phyloP scores from a whole-genome alignment of 2,797 vertebrate species.

The Hippoglossus hippoglossus region DNA sequence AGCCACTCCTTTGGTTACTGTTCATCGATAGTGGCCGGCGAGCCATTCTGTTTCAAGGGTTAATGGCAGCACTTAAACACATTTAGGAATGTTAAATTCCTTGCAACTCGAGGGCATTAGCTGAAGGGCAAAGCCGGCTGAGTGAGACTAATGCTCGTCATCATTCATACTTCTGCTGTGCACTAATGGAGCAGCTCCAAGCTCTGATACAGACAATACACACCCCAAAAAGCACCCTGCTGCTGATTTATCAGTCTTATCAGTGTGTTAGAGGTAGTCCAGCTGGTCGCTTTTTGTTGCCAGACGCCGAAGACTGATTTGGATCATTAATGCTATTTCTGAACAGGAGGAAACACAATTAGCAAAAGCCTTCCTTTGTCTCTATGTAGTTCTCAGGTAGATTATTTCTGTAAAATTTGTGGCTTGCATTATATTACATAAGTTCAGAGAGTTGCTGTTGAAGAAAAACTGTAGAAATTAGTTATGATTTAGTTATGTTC shows the following conservation, averaged over 20 bases:
- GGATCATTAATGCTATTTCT: neutral
- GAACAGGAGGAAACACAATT: neutral
- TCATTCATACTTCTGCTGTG: slow-evolving; percentile 44
- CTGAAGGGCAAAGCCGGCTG: slow-evolving; percentile 37
- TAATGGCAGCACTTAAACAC: slow-evolving; percentile 71
- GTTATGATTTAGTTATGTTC: too few species aligned
- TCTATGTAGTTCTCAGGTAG: too few species aligned
- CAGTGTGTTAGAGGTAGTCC: neutral
- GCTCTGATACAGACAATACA: slow-evolving; percentile 10
- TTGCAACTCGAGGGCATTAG: slow-evolving; percentile 56
- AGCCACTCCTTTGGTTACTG: slow-evolving; percentile 4
- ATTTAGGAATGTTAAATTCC: slow-evolving; percentile 63
- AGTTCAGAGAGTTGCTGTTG: too few species aligned
- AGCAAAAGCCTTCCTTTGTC: too few species aligned
- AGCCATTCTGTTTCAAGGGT: slow-evolving; percentile 30
- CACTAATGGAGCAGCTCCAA: slow-evolving; percentile 61
- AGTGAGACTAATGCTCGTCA: slow-evolving; percentile 68
- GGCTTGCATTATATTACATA: too few species aligned
- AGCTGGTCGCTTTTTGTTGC: slow-evolving; percentile 1
- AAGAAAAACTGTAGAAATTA: too few species aligned
- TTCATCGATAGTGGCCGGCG: slow-evolving; percentile 18
- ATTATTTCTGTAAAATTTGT: too few species aligned
- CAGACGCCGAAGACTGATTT: neutral
- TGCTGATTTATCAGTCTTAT: slow-evolving; percentile 10
- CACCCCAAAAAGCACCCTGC: slow-evolving; percentile 21